phyloP scores from a whole-genome alignment of 2,888 invertebrate species.

The Lycia hirtaria region DNA sequence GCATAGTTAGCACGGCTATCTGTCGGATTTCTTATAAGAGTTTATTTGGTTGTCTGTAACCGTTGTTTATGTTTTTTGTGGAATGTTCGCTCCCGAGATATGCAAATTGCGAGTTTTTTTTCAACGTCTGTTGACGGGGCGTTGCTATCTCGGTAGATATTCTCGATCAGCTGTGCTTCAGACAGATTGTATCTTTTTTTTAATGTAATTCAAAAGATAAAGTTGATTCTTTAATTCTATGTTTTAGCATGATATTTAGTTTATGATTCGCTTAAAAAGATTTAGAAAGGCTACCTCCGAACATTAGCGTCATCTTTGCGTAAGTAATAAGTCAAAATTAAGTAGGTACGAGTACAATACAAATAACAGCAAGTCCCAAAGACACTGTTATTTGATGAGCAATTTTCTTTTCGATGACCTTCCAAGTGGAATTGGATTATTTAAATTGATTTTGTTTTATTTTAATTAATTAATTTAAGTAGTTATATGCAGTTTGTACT shows the following conservation, averaged over 20 bases:
- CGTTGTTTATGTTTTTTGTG: slow-evolving; percentile 36
- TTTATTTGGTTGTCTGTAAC: slow-evolving; percentile 34
- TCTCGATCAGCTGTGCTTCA: slow-evolving; percentile 24
- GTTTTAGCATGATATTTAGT: not conserved
- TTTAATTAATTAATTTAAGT: too few species aligned
- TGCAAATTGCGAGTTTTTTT: slow-evolving; percentile 40
- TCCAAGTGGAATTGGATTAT: too few species aligned
- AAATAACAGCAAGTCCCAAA: too few species aligned
- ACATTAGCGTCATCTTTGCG: not conserved
- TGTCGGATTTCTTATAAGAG: slow-evolving; percentile 34
- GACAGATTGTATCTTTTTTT: not conserved
- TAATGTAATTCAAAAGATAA: too few species aligned
- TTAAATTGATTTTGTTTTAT: too few species aligned
- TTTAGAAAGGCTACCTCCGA: slow-evolving; percentile 2
- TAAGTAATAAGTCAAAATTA: not conserved
- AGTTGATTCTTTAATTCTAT: not conserved
- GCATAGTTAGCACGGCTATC: slow-evolving; percentile 41
- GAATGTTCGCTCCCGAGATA: slow-evolving; percentile 35
- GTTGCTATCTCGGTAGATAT: slow-evolving; percentile 21
- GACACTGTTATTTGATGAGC: too few species aligned
- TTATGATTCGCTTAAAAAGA: not conserved
- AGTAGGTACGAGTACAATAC: too few species aligned
- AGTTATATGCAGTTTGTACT: too few species aligned
- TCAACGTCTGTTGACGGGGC: slow-evolving; percentile 27
- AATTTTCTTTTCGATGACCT: too few species aligned